Conservation (phyloP, 2,113 vertebrate species). For the Festucalex cinctus region DNA sequence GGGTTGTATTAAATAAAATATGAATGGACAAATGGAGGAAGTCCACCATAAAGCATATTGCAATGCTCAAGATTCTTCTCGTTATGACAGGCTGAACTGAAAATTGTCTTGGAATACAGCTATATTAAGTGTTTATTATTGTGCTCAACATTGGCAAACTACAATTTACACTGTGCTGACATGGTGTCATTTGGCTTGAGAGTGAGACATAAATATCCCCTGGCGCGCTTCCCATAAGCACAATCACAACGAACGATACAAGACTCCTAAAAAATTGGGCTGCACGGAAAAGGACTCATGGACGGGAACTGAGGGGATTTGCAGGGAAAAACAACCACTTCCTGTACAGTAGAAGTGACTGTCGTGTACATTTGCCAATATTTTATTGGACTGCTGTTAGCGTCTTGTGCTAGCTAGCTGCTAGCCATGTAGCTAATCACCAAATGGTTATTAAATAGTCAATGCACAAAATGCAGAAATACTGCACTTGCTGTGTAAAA, state of each 20-base stretch:
- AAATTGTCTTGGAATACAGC: neutral
- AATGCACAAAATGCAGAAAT: too few relatives aligned
- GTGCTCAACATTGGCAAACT: neutral
- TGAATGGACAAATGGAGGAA: neutral
- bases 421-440: too few relatives aligned
- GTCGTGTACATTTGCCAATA: slow-evolving; percentile 8
- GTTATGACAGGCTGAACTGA: slow-evolving; percentile 8
- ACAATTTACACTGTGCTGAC: neutral
- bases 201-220: neutral
- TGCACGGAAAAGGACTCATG: slow-evolving; percentile 37
- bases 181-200: neutral
- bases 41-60: neutral
- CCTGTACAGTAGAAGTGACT: slow-evolving; percentile 37
- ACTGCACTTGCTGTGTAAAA: too few relatives aligned
- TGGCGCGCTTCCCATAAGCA: slow-evolving; percentile 39
- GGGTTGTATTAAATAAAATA: too few relatives aligned
- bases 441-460: too few relatives aligned
- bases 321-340: slow-evolving; percentile 44
- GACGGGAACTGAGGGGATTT: slow-evolving; percentile 18
- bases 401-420: too few relatives aligned
- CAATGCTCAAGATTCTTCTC: neutral
- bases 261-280: slow-evolving; percentile 43
- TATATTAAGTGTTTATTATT: neutral
- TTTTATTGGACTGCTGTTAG: too few relatives aligned
- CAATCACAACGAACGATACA: slow-evolving; percentile 24